These are phyloP conservation scores for Rhodeus uyekii DNA, from an alignment of 2,797 vertebrate species.

Conservation along the genomic window DNA sequence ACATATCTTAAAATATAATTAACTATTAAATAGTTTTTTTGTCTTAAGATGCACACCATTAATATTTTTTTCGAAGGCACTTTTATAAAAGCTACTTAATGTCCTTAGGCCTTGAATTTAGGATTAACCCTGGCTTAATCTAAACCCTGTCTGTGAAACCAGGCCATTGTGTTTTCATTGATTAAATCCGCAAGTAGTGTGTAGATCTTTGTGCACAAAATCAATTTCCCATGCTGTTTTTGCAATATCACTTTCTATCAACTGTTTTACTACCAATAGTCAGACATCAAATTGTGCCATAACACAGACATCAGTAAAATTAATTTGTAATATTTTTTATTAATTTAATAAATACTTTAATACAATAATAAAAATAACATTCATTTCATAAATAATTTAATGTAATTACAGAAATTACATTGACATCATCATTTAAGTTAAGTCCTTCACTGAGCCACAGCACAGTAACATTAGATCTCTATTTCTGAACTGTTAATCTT, in stretches of 20 bases:
- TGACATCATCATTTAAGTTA: not conserved
- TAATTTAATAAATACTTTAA: not conserved
- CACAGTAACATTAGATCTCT: not conserved
- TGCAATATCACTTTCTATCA: not conserved
- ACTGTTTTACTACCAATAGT: not conserved
- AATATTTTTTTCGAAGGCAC: not conserved
- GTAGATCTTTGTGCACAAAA: not conserved
- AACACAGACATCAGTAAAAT: not conserved
- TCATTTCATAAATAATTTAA: not conserved
- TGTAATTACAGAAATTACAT: not conserved
- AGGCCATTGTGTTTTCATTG: not conserved
- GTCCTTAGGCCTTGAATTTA: not conserved
- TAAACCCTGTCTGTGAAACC: not conserved
- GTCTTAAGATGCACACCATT: not conserved
- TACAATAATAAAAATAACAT: not conserved
- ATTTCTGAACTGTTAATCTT: constrained; percentile 12
- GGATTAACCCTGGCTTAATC: not conserved
- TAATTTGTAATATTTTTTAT: not conserved
- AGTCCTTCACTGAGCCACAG: not conserved
- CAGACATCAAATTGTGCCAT: not conserved
- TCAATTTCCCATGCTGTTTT: not conserved
- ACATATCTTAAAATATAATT: not conserved
- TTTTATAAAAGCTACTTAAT: not conserved
- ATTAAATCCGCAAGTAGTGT: not conserved
- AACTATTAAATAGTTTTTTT: no score